phyloP scores from a whole-genome alignment of 2,113 vertebrate species.

The Plectropomus leopardus region DNA sequence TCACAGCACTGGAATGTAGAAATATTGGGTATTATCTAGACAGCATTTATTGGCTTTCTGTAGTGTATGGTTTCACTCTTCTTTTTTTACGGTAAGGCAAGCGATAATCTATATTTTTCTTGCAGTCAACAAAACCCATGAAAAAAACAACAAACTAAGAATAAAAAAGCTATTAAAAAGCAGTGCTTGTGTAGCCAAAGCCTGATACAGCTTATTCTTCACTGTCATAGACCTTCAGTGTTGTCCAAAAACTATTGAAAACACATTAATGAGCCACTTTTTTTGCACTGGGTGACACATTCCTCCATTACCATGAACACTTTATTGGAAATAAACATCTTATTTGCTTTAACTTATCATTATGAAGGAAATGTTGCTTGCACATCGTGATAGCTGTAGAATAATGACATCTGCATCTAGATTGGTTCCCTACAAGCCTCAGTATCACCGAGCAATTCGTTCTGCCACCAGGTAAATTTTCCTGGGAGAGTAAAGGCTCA shows the following conservation, averaged over 20 bases:
- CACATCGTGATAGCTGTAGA: too few relatives aligned
- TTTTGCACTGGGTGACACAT: background rate
- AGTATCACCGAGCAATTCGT: too few relatives aligned
- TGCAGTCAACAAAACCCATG: slow-evolving; percentile 10
- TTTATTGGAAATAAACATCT: too few relatives aligned
- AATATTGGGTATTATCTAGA: background rate
- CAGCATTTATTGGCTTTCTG: slow-evolving; percentile 29
- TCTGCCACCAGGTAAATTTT: too few relatives aligned
- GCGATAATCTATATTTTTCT: background rate
- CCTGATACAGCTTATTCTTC: background rate
- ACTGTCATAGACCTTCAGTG: background rate
- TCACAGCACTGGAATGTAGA: slow-evolving; percentile 10
- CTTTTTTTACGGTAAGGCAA: background rate
- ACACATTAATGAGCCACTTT: background rate
- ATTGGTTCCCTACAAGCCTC: too few relatives aligned
- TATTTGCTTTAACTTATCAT: too few relatives aligned
- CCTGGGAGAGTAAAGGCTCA: too few relatives aligned
- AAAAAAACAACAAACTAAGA: background rate
- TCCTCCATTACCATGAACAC: background rate
- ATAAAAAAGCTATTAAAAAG: background rate
- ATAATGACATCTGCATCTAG: too few relatives aligned
- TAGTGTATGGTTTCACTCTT: background rate
- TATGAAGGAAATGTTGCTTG: too few relatives aligned
- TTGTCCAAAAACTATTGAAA: slow-evolving; percentile 4
- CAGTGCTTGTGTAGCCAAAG: background rate